Conservation (phyloP, 2,113 vertebrate species). For the Neolamprologus cancellatus region DNA sequence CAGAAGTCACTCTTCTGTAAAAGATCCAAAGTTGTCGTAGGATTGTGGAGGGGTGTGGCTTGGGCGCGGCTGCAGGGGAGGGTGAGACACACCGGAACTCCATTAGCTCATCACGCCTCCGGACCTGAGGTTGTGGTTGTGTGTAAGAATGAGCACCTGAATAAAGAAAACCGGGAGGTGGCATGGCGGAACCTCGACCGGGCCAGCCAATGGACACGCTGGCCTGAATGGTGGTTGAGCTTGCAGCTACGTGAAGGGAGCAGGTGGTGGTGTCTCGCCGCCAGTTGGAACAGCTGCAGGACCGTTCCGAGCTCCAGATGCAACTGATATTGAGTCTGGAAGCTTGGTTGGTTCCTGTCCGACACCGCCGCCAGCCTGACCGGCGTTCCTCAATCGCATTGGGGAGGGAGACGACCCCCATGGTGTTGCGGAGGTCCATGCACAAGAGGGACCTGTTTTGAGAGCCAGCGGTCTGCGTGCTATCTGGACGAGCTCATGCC, state of each 20-base stretch:
- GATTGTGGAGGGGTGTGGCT: neutral
- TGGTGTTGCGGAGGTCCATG: neutral
- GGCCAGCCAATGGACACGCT: neutral
- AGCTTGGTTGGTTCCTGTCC: neutral
- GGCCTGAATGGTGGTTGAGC: neutral
- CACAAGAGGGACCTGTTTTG: neutral
- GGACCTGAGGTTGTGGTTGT: neutral
- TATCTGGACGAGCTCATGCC: neutral
- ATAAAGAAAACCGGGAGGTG: neutral
- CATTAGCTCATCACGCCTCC: neutral
- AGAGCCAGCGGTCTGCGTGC: neutral
- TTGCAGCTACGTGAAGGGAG: neutral
- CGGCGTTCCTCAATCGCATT: fast-evolving
- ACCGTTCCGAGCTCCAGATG: neutral
- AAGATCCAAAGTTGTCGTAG: neutral
- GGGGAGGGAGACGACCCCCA: neutral
- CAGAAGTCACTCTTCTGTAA: neutral
- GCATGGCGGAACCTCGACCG: fast-evolving
- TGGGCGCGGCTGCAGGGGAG: neutral
- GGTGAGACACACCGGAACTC: neutral
- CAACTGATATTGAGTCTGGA: neutral
- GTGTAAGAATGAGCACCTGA: neutral
- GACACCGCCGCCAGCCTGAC: fast-evolving
- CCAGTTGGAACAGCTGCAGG: neutral
- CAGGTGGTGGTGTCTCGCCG: neutral